A percentile compares a stretch with the other conserved stretches of the same genome.
These are phyloP conservation scores for Spinus pinus DNA, from an alignment of 2,797 vertebrate species.

Conservation along the genomic window DNA sequence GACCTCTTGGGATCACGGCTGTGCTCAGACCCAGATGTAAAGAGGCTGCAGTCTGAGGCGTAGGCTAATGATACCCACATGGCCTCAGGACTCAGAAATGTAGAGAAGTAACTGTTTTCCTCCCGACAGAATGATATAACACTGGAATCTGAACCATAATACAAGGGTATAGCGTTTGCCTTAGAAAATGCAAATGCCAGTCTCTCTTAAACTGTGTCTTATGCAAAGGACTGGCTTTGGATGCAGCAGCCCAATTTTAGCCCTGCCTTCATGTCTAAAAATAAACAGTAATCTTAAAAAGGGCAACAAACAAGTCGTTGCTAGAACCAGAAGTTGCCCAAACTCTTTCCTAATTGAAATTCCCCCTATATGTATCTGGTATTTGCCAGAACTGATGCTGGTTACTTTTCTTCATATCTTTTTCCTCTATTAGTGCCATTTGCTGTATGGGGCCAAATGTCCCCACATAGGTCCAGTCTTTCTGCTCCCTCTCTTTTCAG, in stretches of 20 bases:
- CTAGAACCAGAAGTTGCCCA: neutral
- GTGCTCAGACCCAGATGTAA: neutral
- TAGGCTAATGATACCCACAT: neutral
- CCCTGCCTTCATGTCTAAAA: constrained; percentile 8
- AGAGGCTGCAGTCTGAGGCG: neutral
- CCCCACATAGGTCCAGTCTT: neutral
- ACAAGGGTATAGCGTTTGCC: neutral
- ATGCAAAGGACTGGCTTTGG: neutral
- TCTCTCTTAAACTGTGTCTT: neutral
- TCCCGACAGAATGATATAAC: neutral
- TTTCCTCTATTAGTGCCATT: neutral
- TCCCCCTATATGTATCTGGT: neutral
- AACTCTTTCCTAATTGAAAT: neutral
- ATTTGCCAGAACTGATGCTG: neutral
- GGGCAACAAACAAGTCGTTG: neutral
- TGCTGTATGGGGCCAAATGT: neutral
- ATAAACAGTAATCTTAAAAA: neutral
- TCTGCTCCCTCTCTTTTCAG: neutral
- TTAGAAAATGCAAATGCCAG: neutral
- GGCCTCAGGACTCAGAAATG: constrained; percentile 7
- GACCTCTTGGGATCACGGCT: neutral
- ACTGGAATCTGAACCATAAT: neutral
- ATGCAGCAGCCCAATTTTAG: neutral
- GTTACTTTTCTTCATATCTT: neutral
- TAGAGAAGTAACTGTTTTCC: neutral